A percentile compares a stretch with the other conserved stretches of the same genome.
Evolutionary conservation across 2,113 vertebrate genomes (phyloP).

Genomic region (Mustela nigripes): DNA sequence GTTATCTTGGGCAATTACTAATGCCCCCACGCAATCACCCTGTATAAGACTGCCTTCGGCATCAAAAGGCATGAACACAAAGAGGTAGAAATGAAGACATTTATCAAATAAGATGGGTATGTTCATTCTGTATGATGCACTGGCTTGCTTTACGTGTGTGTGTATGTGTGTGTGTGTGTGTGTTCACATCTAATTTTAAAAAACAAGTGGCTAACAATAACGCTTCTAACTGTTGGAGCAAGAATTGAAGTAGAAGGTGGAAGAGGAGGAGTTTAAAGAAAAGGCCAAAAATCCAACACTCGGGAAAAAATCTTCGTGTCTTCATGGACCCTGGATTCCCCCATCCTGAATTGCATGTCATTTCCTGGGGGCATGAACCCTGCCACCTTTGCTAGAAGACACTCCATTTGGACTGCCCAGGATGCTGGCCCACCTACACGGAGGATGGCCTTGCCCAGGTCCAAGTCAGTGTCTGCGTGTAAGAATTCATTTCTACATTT

Average conservation of each 20-base stretch:
- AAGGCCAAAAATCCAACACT: background rate
- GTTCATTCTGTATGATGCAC: slow-evolving; percentile 38
- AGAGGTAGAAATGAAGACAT: background rate
- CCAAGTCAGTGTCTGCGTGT: background rate
- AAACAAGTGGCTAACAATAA: background rate
- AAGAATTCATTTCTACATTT: slow-evolving; percentile 41
- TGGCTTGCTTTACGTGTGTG: background rate
- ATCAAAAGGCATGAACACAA: slow-evolving; percentile 1
- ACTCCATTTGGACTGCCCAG: background rate
- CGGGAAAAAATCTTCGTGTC: background rate
- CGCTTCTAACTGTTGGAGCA: background rate
- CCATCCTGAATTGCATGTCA: background rate
- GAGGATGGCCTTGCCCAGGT: background rate
- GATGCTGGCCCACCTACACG: background rate
- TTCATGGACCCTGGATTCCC: background rate
- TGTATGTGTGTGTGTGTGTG: background rate
- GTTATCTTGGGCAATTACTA: background rate
- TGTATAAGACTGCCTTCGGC: slow-evolving; percentile 1
- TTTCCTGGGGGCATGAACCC: background rate
- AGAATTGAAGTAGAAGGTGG: slow-evolving; percentile 16
- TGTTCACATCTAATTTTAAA: background rate
- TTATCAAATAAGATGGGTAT: slow-evolving; percentile 13
- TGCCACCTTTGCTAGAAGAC: background rate
- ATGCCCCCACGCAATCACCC: background rate
- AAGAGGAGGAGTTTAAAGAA: background rate